Base-by-base conservation (phyloP, 1,140 invertebrate genomes). In the Tribolium castaneum region DNA sequence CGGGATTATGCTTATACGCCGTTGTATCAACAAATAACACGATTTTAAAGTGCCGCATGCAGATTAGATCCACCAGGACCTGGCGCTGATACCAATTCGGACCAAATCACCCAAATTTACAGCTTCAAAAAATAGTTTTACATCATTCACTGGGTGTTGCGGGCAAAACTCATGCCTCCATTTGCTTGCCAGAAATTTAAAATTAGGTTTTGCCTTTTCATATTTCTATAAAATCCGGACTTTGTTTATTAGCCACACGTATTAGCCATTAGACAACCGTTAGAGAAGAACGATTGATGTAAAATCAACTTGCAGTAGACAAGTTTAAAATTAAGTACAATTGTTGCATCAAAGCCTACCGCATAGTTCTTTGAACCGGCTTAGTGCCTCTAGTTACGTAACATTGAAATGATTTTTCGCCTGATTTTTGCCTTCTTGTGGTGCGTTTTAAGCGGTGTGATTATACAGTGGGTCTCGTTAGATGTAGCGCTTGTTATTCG, bases 401-500 rank as follows among this genome's bases (percentile, higher is more conserved):
- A 45, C 39, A 45, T 45, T 45, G 5, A 45, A 45, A 45, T 45
- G 3, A 10, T 45, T 45, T 45, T 45, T 45, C 7, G 39, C 7
- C 0, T 30, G 3, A 30, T 6, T 30, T 30, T 30, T 30, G 25
- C 25, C 25, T 30, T 45, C 1, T 45, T 45, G 39, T 45, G 39
- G 0, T 10, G 7, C 39, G 7, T 45, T 45, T 45, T 10, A 45
- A 45, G 7, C 1, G 2, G 0, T 45, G 39, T 45, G 7, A 45
- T 45, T 45, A 45, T 45, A 45, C 9, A 10, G 39, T 45, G n/a
- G 39, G 39, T 45, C 39, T 39, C 34, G 34, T 39, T 56, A 56
- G 54, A 56, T 56, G 54, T 56, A 12, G 54, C 76, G 50, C 70
- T 78, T 78, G 66, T 78, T 78, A 78, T 78, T 78, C 76, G 70